Evolutionary conservation across 2,888 invertebrate genomes (phyloP), one percentile per base, ranked within the genome.

Genomic region (Phragmatobia fuliginosa): DNA sequence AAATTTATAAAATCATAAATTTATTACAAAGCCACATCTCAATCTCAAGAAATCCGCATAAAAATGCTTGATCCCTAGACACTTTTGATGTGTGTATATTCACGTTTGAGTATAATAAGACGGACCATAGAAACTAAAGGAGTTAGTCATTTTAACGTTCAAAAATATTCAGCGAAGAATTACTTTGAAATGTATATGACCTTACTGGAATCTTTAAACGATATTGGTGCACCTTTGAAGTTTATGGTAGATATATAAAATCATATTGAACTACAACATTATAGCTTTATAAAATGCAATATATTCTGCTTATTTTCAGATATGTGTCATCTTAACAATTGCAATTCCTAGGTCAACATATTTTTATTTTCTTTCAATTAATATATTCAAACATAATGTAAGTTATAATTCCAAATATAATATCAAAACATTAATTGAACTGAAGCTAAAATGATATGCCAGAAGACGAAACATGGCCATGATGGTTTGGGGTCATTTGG

Each of bases 161-260:
- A 33, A 36, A 45, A 45, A 45, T 63, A 33, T 68, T 63, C 68
- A 68, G 21, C 31, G 10, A 41, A 45, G 8, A 45, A 63, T 33
- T 63, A 68, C 25, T 33, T 33, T 25, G 52, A 49, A 61, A 67
- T 67, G 67, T 67, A 61, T 62, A 61, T 52, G 21, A 4, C 36
- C 31, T 21, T 67, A 11, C 28, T 52, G 8, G 36, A 61, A 21
- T 36, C 36, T 36, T 3, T 67, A 2, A 21, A 32, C 1, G 28
- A 61, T 36, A 14, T 52, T 16, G 49, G 49, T 2, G 36, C 61
- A 36, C 61, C 61, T 11, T 52, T 67, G 14, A 61, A 67, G 28
- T 21, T 36, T 1, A 67, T 31, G 49, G 67, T 66, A n/a, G n/a
- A n/a, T n/a, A 60, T 16, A 18, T 32, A 21, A 31, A 21, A 11